phyloP scores from a whole-genome alignment of 2,113 vertebrate genomes.

The Zosterops hypoxanthus region DNA sequence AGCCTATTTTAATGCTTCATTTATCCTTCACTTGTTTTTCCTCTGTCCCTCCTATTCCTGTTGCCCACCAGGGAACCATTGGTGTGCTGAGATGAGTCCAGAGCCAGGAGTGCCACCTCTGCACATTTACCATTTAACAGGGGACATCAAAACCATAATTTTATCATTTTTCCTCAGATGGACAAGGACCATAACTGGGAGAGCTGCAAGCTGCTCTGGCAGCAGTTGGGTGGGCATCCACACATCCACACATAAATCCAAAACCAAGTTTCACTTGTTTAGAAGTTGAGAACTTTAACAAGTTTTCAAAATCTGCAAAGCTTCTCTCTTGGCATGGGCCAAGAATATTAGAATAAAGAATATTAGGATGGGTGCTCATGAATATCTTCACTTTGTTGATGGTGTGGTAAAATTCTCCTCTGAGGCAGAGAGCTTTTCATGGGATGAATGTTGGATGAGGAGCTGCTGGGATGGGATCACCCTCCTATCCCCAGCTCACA shows the following conservation, averaged over 20 bases:
- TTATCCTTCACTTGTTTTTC: background rate
- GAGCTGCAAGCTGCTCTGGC: background rate
- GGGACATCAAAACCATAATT: background rate
- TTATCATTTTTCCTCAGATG: background rate
- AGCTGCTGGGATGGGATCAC: background rate
- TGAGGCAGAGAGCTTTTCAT: background rate
- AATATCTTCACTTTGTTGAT: background rate
- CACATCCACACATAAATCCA: background rate
- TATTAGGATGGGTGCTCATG: background rate
- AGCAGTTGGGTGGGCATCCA: background rate
- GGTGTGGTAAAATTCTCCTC: background rate
- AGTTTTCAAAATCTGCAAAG: background rate
- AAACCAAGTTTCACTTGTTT: background rate
- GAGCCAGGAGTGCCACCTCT: background rate
- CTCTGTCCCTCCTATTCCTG: background rate
- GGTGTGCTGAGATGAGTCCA: background rate
- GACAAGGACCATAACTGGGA: background rate
- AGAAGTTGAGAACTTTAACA: background rate
- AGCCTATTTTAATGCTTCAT: background rate
- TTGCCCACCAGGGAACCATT: background rate
- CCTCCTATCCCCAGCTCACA: background rate
- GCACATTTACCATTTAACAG: background rate
- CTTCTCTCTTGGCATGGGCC: background rate
- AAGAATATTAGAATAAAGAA: background rate
- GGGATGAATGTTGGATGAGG: background rate